Evolutionary conservation across 2,797 vertebrate genomes (phyloP).

Genomic region (Carduelis carduelis): DNA sequence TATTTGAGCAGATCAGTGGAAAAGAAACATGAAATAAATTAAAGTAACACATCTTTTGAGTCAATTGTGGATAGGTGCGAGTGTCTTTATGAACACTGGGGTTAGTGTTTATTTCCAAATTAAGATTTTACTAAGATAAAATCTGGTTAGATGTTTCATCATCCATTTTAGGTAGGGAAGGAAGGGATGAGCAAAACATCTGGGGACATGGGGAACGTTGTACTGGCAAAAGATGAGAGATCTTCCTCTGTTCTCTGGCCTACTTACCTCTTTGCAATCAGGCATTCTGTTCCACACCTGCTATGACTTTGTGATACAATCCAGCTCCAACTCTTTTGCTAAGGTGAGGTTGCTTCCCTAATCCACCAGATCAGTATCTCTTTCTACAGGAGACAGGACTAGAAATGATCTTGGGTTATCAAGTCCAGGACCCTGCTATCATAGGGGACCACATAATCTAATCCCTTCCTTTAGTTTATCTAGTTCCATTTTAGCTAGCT

Average conservation of each 20-base stretch:
- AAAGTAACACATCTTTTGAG: not conserved
- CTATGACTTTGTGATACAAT: not conserved
- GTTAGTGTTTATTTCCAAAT: not conserved
- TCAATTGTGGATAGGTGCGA: not conserved
- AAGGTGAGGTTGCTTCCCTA: conserved; percentile 18
- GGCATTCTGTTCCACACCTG: not conserved
- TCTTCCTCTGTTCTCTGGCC: not conserved
- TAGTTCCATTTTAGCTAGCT: not conserved
- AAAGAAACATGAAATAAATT: not conserved
- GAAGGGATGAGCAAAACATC: not conserved
- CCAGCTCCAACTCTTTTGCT: not conserved
- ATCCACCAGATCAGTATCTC: not conserved
- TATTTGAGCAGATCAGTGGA: not conserved
- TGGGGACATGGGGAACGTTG: not conserved
- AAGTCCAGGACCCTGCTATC: not conserved
- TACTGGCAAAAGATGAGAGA: not conserved
- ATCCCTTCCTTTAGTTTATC: not conserved
- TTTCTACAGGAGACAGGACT: not conserved
- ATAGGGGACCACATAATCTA: not conserved
- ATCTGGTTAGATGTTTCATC: not conserved
- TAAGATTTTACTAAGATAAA: not conserved
- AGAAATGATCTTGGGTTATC: not conserved
- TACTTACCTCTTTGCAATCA: not conserved
- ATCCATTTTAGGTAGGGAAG: not conserved
- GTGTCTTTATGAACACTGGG: not conserved